Evolutionary conservation across 1,140 invertebrate species (phyloP), one percentile per base, ranked within the genome.

Genomic region (Drosophila gunungcola): DNA sequence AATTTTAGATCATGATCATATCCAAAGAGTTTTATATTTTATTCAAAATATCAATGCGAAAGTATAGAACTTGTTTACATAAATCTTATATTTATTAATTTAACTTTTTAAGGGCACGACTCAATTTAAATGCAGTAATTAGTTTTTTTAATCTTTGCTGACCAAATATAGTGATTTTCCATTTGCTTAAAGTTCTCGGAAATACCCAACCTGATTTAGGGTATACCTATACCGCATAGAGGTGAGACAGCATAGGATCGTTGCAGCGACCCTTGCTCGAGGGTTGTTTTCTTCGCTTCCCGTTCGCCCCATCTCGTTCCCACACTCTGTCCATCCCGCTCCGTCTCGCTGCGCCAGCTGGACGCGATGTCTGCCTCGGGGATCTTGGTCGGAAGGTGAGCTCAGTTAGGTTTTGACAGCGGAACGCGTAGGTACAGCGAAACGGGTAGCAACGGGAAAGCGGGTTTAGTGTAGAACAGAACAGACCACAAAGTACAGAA

Each of bases 361-460:
- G n/a, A 12, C 13, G 21, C 13, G 42, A 45, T 72, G 79, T 60
- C 53, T 84, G 62, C 80, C 34, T 88, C 16, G 54, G 84, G 34
- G 77, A 64, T 58, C 65, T 13, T 52, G 41, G 60, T 48, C 16
- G 52, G 63, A 51, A 38, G 63, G 48, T 54, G 42, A 77, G 45
- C 69, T 91, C 75, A 91, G 90, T 91, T 90, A 91, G 85, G 90
- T 84, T 88, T 91, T 73, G 80, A 84, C 90, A 84, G 65, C 80
- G 73, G 52, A 91, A 88, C 90, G 90, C 69, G 75, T 79, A 91
- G 90, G 90, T 84, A 78, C 85, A 81, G 46, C 54, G 60, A 51
- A 69, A 55, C 79, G 79, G 83, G 79, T 79, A 69, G 70, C 62
- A 81, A 78, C 80, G 68, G 78, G 70, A 84, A 51, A 74, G 55